Evolutionary conservation across 2,797 vertebrate genomes (phyloP).

Genomic region (Babyrousa celebensis): DNA sequence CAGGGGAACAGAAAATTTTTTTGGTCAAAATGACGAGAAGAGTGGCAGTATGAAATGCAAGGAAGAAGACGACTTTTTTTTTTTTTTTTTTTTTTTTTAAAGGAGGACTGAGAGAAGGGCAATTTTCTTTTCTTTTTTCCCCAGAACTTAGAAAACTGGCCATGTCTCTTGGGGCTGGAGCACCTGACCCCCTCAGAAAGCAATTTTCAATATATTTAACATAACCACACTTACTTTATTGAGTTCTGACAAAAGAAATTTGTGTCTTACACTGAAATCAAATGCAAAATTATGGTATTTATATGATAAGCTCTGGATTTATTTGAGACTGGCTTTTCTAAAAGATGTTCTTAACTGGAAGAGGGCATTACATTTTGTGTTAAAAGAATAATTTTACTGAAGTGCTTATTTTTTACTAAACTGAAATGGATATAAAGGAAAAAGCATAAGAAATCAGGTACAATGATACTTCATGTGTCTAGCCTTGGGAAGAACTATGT

Average conservation of each 20-base stretch:
- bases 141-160: slow-evolving; percentile 26
- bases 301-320: slow-evolving; percentile 12
- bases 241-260: slow-evolving; percentile 54
- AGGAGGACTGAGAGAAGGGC: background rate
- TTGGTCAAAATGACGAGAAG: slow-evolving; percentile 52
- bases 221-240: slow-evolving; percentile 34
- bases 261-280: slow-evolving; percentile 45
- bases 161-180: background rate
- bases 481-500: background rate
- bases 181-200: background rate
- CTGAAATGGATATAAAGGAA: slow-evolving; percentile 51
- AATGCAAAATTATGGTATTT: slow-evolving; percentile 59
- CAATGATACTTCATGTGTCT: background rate
- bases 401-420: slow-evolving; percentile 50
- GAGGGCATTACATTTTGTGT: background rate
- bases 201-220: slow-evolving; percentile 33
- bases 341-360: slow-evolving; percentile 55
- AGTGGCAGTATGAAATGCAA: background rate
- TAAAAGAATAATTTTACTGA: slow-evolving; percentile 38
- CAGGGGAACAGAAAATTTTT: slow-evolving; percentile 63
- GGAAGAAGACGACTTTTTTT: background rate
- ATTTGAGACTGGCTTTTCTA: slow-evolving; percentile 38
- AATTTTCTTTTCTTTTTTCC: background rate
- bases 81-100: background rate
- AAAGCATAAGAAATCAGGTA: slow-evolving; percentile 29